phyloP scores from a whole-genome alignment of 2,888 invertebrate genomes.

The Melinopterus prodromus region DNA sequence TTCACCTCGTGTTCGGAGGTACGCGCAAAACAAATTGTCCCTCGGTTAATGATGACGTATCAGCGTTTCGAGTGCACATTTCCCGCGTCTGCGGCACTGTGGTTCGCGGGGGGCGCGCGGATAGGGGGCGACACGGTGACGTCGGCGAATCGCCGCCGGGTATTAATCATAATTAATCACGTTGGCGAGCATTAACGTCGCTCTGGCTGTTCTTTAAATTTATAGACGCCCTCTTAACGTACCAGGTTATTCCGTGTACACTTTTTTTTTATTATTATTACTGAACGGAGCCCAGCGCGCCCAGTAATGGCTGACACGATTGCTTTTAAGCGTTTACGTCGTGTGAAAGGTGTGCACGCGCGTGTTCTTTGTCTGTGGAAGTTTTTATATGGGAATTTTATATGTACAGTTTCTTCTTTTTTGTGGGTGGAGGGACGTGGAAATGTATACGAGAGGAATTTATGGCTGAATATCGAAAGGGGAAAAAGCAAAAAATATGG shows the following conservation, averaged over 20 bases:
- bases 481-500: too few relatives aligned
- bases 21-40: not conserved
- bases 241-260: not conserved
- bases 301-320: not conserved
- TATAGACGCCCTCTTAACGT: not conserved
- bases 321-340: not conserved
- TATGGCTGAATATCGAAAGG: too few relatives aligned
- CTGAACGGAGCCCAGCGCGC: not conserved
- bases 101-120: not conserved
- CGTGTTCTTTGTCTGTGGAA: not conserved
- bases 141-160: not conserved
- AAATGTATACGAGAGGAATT: too few relatives aligned
- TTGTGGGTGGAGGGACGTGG: too few relatives aligned
- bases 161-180: constrained; percentile 4
- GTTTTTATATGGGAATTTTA: not conserved
- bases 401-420: not conserved
- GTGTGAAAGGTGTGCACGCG: not conserved
- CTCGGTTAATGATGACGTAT: not conserved
- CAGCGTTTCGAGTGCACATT: constrained; percentile 4
- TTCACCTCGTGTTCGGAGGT: not conserved
- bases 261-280: constrained; percentile 4
- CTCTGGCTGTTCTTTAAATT: constrained; percentile 4
- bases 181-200: not conserved
- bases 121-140: not conserved
- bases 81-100: not conserved